Base-by-base conservation (phyloP, 1,140 invertebrate species). In the Drosophila ercepeae region DNA sequence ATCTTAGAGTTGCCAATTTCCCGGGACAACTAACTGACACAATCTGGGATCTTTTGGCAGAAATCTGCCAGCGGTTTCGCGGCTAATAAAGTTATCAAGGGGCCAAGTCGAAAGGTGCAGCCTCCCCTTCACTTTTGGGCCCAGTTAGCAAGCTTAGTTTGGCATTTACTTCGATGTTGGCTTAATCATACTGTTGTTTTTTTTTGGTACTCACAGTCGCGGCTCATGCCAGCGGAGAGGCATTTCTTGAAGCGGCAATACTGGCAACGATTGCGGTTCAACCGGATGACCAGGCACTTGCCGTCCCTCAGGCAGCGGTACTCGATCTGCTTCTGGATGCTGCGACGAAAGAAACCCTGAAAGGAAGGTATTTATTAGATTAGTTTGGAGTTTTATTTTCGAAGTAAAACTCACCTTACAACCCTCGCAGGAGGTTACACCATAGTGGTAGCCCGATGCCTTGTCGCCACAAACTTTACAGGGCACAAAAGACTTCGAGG, bases 401-500 rank as follows among this genome's bases (percentile, higher is more conserved):
- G 6, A 7, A 6, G n/a, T 16, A 19, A 34, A 44, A 92, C 94
- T 94, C 94, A 99, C 98, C 95, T 99, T 99, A 93, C 99, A 99
- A 88, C 99, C 99, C 93, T 99, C 99, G 92, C 99, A 99, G 54
- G 98, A 99, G 84, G 99, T 99, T 65, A 99, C 98, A 25, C 98
- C 99, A 94, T 99, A 99, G 92, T 99, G 98, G 92, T 99, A 99
- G 21, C 99, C 99, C 50, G 97, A 99, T 44, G 99, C 98, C 92
- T 99, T 99, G 93, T 99, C 99, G 23, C 98, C 98, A 92, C 99
- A 99, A n/a, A 99, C 98, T 83, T 98, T 96, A 92, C 99, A 99
- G 29, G 97, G 95, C 69, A 98, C 96, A 92, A 97, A 98, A 44
- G 96, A 95, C 91, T 97, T 98, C 1, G 82, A 88, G 61, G 89